Base-by-base conservation (phyloP, 2,113 vertebrate genomes). In the Heliornis fulica region DNA sequence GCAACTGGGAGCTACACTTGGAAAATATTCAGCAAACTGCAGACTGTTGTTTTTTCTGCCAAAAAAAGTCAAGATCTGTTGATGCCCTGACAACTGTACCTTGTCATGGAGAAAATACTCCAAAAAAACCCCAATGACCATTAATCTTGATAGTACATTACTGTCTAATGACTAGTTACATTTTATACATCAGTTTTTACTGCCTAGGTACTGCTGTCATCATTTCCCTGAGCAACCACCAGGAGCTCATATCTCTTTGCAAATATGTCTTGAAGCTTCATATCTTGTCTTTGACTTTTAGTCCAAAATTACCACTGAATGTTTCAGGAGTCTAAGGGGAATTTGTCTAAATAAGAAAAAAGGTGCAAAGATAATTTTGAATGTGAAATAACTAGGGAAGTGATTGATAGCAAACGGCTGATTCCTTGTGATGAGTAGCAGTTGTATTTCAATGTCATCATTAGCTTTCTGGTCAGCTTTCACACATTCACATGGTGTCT, bases 21-120 rank as follows among this genome's bases (percentile, higher is more conserved):
- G 97, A 96, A 97, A 92, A 87, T 50, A 96, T 77, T 96, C 97
- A 96, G 68, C 2, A 23, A 95, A 96, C 41, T 90, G 77, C 86
- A 95, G 83, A 92, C 50, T 93, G 69, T 74, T 74, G 29, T 59
- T 96, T 95, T 77, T 82, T 59, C 90, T 97, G 96, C 91, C 95
- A 97, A 94, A 95, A n/a, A 65, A 64, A 57, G 21, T 81, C 64
- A 92, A 94, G 74, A 96, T 96, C 48, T 36, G 34, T 63, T 90
- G 94, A 95, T 92, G 15, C 41, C 75, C 77, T 96, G 94, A 83
- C 94, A 97, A 75, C 91, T 96, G 60, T 95, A 90, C 20, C 69
- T 94, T 97, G 92, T 96, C 69, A 71, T 20, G 13, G 82, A 94
- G 95, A 87, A 96, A 97, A 95, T 90, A 80, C 22, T 94, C 77